Evolutionary conservation across 2,113 vertebrate genomes (phyloP), one percentile per base, ranked within the genome.

Genomic region (Oncorhynchus kisutch): DNA sequence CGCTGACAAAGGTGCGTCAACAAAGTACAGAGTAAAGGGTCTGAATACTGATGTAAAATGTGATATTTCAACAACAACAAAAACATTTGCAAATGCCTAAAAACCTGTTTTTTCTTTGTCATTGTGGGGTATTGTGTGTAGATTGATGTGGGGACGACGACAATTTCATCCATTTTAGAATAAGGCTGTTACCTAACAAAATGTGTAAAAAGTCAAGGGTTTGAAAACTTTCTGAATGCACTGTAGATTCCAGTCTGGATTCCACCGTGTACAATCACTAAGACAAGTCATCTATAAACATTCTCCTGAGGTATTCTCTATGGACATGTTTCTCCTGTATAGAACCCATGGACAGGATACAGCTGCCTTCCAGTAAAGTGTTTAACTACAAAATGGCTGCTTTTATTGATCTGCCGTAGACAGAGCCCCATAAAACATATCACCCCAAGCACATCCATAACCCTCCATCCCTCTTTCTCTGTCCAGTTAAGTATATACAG

Each of bases 351-450:
- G 8, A 78, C 78, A 82, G 22, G 8, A 78, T 79, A 82, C 60
- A 22, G 51, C 51, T 73, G 13, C 49, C 72, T 80, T 78, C 73
- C 20, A 79, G 14, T 67, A 71, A 22, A 5, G 3, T 18, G 51
- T 72, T 5, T 29, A 39, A 70, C 66, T 73, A 72, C 67, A 54
- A 88, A 85, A 84, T 70, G 81, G 81, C 78, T 74, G 34, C 73
- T 31, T 70, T 78, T 88, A 93, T 90, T 89, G 92, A 93, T 91
- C 91, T 66, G 78, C 54, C 71, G 62, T 78, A 82, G 71, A 64
- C 79, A 80, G 84, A 24, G 59, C 87, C 62, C 81, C 72, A 71
- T 78, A 83, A 85, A 84, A 73, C 86, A 83, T 82, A 89, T 89
- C 86, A 81, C 72, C 83, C 66, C 82, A 78, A 70, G 73, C 84